Percentiles rank a stretch among this genome's conserved stretches.
These are phyloP conservation scores for Bos indicus DNA, from an alignment of 2,113 vertebrate species.

Conservation along the genomic window DNA sequence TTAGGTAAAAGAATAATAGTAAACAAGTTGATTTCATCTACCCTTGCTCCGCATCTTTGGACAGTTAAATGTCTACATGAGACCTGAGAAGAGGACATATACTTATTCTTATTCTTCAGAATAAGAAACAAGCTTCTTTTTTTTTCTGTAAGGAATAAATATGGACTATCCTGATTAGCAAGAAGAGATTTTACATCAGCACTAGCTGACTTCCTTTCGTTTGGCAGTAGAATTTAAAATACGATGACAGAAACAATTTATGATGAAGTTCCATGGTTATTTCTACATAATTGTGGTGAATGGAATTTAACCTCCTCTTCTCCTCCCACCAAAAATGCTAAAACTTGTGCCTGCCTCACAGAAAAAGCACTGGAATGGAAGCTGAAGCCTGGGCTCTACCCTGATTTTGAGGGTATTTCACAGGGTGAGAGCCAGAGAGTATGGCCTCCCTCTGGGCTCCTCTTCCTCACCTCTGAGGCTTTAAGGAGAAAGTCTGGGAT, in stretches of 20 bases:
- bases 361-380: background rate
- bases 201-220: background rate
- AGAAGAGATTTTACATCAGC: conserved; percentile 22
- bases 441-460: background rate
- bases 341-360: background rate
- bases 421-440: background rate
- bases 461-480: background rate
- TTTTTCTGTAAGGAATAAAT: background rate
- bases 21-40: conserved; percentile 43
- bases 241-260: conserved; percentile 22
- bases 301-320: background rate
- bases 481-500: background rate
- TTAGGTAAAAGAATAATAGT: conserved; percentile 36
- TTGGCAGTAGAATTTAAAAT: conserved; percentile 44
- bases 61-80: background rate
- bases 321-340: background rate
- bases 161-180: background rate
- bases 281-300: conserved; percentile 8
- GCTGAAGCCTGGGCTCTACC: background rate
- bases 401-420: background rate
- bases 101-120: background rate
- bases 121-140: background rate
- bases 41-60: background rate
- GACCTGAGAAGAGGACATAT: background rate
- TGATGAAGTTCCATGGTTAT: background rate